phyloP scores from a whole-genome alignment of 1,140 invertebrate genomes.

The Drosophila pruinosa region DNA sequence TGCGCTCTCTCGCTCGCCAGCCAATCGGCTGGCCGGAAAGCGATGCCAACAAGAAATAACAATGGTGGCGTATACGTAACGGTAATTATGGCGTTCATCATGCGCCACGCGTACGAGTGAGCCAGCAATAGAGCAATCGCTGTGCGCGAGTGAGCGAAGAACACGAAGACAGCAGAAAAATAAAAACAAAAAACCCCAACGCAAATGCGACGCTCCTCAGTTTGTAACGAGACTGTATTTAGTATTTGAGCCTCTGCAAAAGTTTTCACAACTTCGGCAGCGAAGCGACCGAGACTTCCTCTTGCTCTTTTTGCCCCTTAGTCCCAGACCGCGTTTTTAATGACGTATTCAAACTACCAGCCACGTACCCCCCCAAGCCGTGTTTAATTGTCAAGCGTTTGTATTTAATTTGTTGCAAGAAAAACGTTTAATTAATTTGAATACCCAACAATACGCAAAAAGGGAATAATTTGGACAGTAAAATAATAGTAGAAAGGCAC shows the following conservation, averaged over 20 bases:
- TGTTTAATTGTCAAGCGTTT: slow-evolving; percentile 76
- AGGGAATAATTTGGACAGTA: slow-evolving; percentile 1
- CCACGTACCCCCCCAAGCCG: slow-evolving; percentile 21
- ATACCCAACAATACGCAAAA: neutral
- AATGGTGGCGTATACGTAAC: slow-evolving; percentile 82
- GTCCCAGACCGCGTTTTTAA: slow-evolving; percentile 18
- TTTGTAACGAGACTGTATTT: slow-evolving; percentile 82
- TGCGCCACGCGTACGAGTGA: slow-evolving; percentile 42
- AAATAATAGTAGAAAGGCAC: neutral
- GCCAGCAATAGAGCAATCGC: slow-evolving; percentile 26
- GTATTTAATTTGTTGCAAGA: slow-evolving; percentile 79
- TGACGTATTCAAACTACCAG: slow-evolving; percentile 31
- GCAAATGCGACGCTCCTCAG: slow-evolving; percentile 63
- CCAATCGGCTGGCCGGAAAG: slow-evolving; percentile 61
- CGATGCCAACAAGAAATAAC: slow-evolving; percentile 69
- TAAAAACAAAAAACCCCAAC: slow-evolving; percentile 20
- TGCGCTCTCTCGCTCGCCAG: slow-evolving; percentile 37
- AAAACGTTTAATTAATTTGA: slow-evolving; percentile 77
- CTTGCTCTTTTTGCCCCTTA: neutral
- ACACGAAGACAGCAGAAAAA: neutral
- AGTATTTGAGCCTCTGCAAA: slow-evolving; percentile 75
- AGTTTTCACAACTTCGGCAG: slow-evolving; percentile 74
- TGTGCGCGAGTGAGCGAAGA: slow-evolving; percentile 21
- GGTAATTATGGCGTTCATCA: slow-evolving; percentile 83
- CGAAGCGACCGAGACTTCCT: slow-evolving; percentile 22